Evolutionary conservation across 92 coral and sea anemone species (phyloP), one percentile per base, ranked within the genome.

Genomic region (Palythoa grandiflora): DNA sequence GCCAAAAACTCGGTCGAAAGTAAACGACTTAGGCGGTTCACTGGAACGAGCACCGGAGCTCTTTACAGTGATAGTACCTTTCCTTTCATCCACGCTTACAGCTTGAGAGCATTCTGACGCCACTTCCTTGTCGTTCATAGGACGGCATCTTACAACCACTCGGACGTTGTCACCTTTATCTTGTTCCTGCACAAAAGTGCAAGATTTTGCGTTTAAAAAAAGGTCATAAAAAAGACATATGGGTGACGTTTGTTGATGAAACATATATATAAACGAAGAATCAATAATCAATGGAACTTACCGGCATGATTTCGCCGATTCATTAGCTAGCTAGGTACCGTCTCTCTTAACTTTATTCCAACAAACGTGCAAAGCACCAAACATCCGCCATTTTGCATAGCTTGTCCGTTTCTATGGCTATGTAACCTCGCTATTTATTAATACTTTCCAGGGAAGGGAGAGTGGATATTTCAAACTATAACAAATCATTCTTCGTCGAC

Each of bases 101-200:
- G 95, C 94, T 87, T 83, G 85, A 38, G 61, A 40, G 88, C 99
- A 97, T 10, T 93, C 93, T 68, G 93, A 80, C 16, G 93, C 92
- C 17, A 90, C 91, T 65, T 97, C 99, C 87, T 97, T 97, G 48
- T 92, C 94, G 89, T 96, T 97, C 93, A 97, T 90, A 75, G 99
- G 99, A 87, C 99, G 99, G 80, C 99, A 97, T 91, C 99, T 87
- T 0, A 97, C 99, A 51, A 97, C 99, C n/a, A 97, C 99, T 57
- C 99, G 96, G 40, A 97, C 99, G 81, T 97, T 97, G 73, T 97
- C 97, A 77, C 91, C 91, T 10, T 93, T 92, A 39, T 92, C 87
- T 86, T 96, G 92, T 91, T 95, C 84, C 75, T 73, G 40, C 20
- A 86, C 39, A 38, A 77, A 37, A 54, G 35, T 35, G 38, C 11